Evolutionary conservation across 2,888 invertebrate genomes (phyloP), one percentile per base, ranked within the genome.

Genomic region (Myopa tessellatipennis): DNA sequence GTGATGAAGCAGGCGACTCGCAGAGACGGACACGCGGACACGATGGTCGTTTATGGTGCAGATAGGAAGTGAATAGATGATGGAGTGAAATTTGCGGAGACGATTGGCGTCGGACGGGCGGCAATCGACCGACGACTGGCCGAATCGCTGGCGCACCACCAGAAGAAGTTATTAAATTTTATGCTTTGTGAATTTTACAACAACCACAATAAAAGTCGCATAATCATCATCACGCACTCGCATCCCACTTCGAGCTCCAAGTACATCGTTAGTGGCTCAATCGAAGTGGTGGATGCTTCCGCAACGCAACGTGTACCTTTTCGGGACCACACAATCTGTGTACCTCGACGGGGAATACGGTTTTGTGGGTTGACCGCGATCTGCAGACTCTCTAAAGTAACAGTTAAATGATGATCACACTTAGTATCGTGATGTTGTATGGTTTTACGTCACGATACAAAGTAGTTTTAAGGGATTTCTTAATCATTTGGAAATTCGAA

Each of bases 221-320:
- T n/a, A n/a, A 55, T 55, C 55, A 55, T 45, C 50, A 40, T 69
- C 50, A 40, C 40, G 16, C 40, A 38, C 38, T 26, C 26, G 1
- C 26, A 26, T 26, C 26, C 26, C 26, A 26, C 26, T 26, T 26
- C 26, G 26, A 26, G 26, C 26, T 26, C 26, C 26, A 26, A 26
- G 26, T 26, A 10, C 36, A 4, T 38, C 14, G 5, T 14, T 45
- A 7, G 10, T 34, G 2, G 8, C 75, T 76, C 75, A 71, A 67
- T 78, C 76, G 76, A 72, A 76, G 76, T 73, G 73, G 70, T 76
- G 68, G 78, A 10, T 67, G 34, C 50, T 67, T 67, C 60, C 55
- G 55, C 10, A 55, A n/a, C 55, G 16, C 38, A 34, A 18, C n/a
- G 18, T 16, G 40, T 26, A 38, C 16, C 34, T n/a, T 50, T 58